Percentiles rank a stretch among this genome's conserved stretches.
phyloP scores from a whole-genome alignment of 1,140 invertebrate genomes.

The Drosophila nikananu region DNA sequence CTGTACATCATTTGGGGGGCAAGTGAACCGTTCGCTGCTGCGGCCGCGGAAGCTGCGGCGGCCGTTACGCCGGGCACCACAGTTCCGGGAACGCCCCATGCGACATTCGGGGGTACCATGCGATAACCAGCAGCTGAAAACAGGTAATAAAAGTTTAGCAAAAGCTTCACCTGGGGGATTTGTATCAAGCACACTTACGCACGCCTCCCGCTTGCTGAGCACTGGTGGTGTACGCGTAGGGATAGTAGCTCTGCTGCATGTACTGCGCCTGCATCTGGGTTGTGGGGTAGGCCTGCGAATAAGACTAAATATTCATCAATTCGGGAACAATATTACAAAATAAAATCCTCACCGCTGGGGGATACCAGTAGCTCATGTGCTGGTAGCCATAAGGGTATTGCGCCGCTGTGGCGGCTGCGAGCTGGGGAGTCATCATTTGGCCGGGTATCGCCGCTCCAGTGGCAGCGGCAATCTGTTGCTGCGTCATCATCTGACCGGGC shows the following conservation, averaged over 20 bases:
- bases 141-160: conserved; percentile 37
- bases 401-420: conserved; percentile 85
- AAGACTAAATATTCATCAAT: background rate
- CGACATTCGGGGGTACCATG: conserved; percentile 86
- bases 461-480: conserved; percentile 76
- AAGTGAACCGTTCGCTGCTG: conserved; percentile 86
- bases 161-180: background rate
- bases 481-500: conserved; percentile 77
- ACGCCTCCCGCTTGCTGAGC: conserved; percentile 84
- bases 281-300: conserved; percentile 82
- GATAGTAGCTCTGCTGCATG: conserved; percentile 88
- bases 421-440: conserved; percentile 78
- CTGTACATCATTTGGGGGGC: conserved; percentile 90
- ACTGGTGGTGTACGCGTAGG: conserved; percentile 85
- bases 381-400: conserved; percentile 90
- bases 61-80: conserved; percentile 86
- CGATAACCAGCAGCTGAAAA: conserved; percentile 84
- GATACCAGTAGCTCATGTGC: conserved; percentile 94
- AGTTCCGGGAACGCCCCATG: conserved; percentile 87
- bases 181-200: conserved; percentile 47
- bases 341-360: conserved; percentile 83
- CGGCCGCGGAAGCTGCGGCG: conserved; percentile 86
- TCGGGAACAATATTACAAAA: background rate
- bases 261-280: conserved; percentile 89
- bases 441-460: conserved; percentile 78